phyloP scores from a whole-genome alignment of 2,797 vertebrate genomes.

The Myotis planiceps region DNA sequence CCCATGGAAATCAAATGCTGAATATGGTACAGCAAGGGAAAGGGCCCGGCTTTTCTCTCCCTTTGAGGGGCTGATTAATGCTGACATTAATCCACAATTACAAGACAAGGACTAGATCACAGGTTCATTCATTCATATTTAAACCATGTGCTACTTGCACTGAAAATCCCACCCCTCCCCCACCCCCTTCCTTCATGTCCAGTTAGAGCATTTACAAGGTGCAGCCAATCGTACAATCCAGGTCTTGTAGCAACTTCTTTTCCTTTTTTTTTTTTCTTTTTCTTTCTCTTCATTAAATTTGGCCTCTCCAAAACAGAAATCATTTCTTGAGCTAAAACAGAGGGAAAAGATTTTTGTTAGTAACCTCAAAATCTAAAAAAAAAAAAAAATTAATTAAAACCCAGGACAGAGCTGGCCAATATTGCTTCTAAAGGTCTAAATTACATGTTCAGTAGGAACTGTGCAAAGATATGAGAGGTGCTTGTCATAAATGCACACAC shows the following conservation, averaged over 20 bases:
- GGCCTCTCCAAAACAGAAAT: slow-evolving; percentile 82
- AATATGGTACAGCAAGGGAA: slow-evolving; percentile 79
- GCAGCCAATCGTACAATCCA: slow-evolving; percentile 79
- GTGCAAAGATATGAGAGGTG: background rate
- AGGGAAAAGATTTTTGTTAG: background rate
- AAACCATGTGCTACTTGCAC: slow-evolving; percentile 77
- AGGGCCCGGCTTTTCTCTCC: slow-evolving; percentile 72
- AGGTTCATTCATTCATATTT: slow-evolving; percentile 83
- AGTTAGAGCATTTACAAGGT: slow-evolving; percentile 85
- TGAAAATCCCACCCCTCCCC: slow-evolving; percentile 68
- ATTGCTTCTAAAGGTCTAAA: background rate
- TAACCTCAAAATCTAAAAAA: slow-evolving; percentile 7
- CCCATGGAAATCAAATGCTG: slow-evolving; percentile 85
- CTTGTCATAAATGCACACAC: background rate
- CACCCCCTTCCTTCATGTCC: slow-evolving; percentile 89
- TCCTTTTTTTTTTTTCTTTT: slow-evolving; percentile 71
- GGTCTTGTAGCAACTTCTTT: slow-evolving; percentile 62
- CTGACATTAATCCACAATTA: slow-evolving; percentile 86
- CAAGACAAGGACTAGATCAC: slow-evolving; percentile 80
- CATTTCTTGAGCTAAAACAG: slow-evolving; percentile 75
- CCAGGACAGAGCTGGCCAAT: background rate
- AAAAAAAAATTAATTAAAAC: background rate
- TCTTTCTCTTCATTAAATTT: slow-evolving; percentile 84
- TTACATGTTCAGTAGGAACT: background rate
- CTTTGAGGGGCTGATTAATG: slow-evolving; percentile 82